Base-by-base conservation (phyloP, 2,888 invertebrate species). In the Plutella xylostella region DNA sequence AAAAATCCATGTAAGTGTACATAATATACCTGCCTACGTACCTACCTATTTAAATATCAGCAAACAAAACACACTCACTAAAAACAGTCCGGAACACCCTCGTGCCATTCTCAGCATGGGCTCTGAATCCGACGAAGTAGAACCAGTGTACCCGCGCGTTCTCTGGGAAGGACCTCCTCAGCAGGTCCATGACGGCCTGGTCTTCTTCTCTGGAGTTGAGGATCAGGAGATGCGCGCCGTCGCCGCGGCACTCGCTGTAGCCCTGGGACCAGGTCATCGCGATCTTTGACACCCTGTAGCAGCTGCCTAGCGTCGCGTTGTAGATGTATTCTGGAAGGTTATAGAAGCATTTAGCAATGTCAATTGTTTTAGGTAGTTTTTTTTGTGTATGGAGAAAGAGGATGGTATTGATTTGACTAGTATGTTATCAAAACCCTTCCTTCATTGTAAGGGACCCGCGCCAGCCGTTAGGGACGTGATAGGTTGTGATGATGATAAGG, bases 81-180 rank as follows among this genome's bases (percentile, higher is more conserved):
- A 71, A 72, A 28, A 78, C 57, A n/a, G 78, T 78, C 48, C 55
- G 66, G 43, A 73, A 78, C 9, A 65, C 61, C 11, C 55, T 50
- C 0, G 65, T 55, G 3, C 55, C 51, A 4, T 58, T 58, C 5
- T 54, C 57, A 2, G 47, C 50, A 0, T 58, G 58, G 0, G 78
- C 72, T 51, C 75, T 60, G 39, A 67, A 60, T 1, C 78, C 78
- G 2, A 65, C 74, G 14, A 51, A 65, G 56, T 62, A 70, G 53
- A 68, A 76, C 56, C 60, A 72, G 1, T 46, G 28, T 0, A 52
- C 33, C 0, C 12, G 35, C 0, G 65, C 47, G 0, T 48, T 55
- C 0, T 0, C 0, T 0, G 61, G 45, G 0, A 2, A 30, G 2
- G 46, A 53, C 0, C 55, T 49, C 1, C 51, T 54, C 1, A 66